These are phyloP conservation scores for Rhineura floridana DNA, from an alignment of 2,113 vertebrate species.

Conservation along the genomic window DNA sequence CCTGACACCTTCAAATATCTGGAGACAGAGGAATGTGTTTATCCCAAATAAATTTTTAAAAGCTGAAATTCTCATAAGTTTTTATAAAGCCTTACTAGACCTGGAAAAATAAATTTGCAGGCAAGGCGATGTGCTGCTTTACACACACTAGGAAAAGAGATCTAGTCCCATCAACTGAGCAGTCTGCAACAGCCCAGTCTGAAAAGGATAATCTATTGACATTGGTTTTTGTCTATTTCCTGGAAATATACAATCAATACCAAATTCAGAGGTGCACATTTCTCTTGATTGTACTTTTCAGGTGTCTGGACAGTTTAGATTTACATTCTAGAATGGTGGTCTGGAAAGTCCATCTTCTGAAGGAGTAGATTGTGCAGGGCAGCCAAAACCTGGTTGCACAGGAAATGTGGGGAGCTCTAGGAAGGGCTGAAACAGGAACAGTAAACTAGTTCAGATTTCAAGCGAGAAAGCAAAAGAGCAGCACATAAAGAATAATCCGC, in stretches of 20 bases:
- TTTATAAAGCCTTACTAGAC: not conserved
- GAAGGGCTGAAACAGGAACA: constrained; percentile 7
- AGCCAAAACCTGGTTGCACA: accelerated
- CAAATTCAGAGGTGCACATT: not conserved
- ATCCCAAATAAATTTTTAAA: not conserved
- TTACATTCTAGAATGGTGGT: not conserved
- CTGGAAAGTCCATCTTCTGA: constrained; percentile 13
- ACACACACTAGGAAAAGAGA: not conserved
- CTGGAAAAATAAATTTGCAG: not conserved
- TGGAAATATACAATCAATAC: not conserved
- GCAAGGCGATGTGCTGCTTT: too few relatives aligned
- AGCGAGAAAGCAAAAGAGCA: not conserved
- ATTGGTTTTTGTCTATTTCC: not conserved
- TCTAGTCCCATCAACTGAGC: not conserved
- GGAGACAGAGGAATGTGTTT: not conserved
- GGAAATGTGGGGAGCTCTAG: not conserved
- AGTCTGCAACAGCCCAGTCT: not conserved
- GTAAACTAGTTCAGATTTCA: constrained; percentile 18
- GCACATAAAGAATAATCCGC: not conserved
- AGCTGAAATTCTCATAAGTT: not conserved
- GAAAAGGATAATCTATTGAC: not conserved
- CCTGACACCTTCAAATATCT: not conserved
- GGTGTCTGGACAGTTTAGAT: not conserved
- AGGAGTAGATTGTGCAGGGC: not conserved
- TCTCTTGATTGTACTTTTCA: not conserved